Evolutionary conservation across 2,797 vertebrate genomes (phyloP).

Genomic region (Lepus townsendii): DNA sequence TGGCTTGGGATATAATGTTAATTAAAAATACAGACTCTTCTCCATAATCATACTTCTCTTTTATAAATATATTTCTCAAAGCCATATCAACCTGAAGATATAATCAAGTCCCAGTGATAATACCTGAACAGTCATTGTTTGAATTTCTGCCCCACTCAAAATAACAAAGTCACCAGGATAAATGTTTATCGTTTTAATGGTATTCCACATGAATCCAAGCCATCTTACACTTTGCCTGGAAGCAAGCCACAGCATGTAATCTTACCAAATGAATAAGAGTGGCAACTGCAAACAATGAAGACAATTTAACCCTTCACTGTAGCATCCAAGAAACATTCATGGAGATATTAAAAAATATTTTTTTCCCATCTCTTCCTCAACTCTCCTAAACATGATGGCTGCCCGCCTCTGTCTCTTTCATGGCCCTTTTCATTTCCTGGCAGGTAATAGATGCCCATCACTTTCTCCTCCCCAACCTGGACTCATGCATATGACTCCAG

Average conservation of each 20-base stretch:
- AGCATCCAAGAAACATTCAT: constrained; percentile 41
- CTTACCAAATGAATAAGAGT: constrained; percentile 34
- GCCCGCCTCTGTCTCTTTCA: neutral
- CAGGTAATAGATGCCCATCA: neutral
- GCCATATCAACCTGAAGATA: constrained; percentile 19
- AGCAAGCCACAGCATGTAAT: neutral
- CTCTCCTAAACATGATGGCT: neutral
- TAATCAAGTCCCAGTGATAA: constrained; percentile 8
- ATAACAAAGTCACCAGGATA: neutral
- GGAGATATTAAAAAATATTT: neutral
- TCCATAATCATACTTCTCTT: neutral
- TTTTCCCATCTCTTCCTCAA: neutral
- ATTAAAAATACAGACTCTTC: constrained; percentile 43
- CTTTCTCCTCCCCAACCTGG: neutral
- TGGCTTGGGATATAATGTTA: neutral
- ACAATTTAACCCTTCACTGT: neutral
- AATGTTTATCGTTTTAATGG: neutral
- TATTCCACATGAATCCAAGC: constrained; percentile 20
- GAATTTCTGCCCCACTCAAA: constrained; percentile 17
- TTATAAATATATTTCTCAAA: constrained; percentile 4
- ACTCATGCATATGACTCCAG: neutral
- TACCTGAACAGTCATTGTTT: neutral
- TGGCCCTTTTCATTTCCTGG: neutral
- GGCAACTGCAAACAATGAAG: constrained; percentile 50
- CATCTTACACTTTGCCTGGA: constrained; percentile 35